These are phyloP conservation scores for Pachypanchax playfairii DNA, from an alignment of 2,113 vertebrate genomes.

Conservation along the genomic window DNA sequence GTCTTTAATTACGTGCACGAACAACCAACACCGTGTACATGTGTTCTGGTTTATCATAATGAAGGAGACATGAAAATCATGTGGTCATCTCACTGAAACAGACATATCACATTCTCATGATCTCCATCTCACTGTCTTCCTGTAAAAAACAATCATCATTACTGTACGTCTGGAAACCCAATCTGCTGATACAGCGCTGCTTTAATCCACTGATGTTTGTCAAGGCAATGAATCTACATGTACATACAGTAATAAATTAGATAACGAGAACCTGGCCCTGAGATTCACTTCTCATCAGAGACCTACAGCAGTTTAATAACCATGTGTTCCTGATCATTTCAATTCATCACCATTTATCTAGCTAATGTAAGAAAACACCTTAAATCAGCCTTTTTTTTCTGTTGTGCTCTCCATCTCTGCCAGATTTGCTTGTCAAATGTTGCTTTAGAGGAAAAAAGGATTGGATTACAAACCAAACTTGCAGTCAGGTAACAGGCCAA, in stretches of 20 bases:
- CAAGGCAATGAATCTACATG: constrained; percentile 41
- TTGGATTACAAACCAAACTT: constrained; percentile 62
- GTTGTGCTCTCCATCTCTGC: constrained; percentile 39
- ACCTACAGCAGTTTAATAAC: constrained; percentile 28
- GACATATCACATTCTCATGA: constrained; percentile 50
- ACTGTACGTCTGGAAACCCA: constrained; percentile 57
- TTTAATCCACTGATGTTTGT: constrained; percentile 53
- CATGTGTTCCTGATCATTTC: constrained; percentile 72
- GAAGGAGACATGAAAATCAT: constrained; percentile 57
- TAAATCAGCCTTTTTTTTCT: constrained; percentile 13
- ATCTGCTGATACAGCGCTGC: constrained; percentile 39
- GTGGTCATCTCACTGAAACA: constrained; percentile 48
- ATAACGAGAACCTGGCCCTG: constrained; percentile 43
- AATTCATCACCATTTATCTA: constrained; percentile 67
- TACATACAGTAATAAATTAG: constrained; percentile 56
- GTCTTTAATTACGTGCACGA: constrained; percentile 69
- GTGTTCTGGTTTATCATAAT: constrained; percentile 67
- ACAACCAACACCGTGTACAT: constrained; percentile 64
- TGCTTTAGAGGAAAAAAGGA: constrained; percentile 10
- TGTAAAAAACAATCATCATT: constrained; percentile 63
- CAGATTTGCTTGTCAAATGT: constrained; percentile 39
- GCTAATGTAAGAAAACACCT: constrained; percentile 33
- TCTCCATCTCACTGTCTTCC: constrained; percentile 10
- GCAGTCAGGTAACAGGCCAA: constrained; percentile 42
- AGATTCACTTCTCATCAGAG: constrained; percentile 48